Conservation (phyloP, 2,888 invertebrate genomes). For the Desoria tigrina region DNA sequence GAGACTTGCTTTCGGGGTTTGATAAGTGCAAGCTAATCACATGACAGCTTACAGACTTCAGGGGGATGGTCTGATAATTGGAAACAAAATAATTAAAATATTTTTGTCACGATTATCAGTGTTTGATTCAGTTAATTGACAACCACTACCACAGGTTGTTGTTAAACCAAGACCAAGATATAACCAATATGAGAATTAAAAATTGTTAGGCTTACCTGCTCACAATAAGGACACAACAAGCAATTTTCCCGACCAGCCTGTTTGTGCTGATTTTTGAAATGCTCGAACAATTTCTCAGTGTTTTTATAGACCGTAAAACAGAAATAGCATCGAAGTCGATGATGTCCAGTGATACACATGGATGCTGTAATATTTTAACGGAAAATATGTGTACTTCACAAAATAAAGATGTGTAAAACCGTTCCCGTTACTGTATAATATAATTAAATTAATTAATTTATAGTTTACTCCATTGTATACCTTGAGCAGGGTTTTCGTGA, state of each 20-base stretch:
- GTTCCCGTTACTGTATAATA: too few species aligned
- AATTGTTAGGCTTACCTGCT: constrained; percentile 23
- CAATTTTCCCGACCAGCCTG: constrained; percentile 39
- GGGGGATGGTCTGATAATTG: constrained; percentile 30
- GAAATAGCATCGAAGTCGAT: constrained; percentile 46
- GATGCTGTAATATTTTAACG: constrained; percentile 25
- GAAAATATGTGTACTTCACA: too few species aligned
- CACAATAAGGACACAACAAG: constrained; percentile 45
- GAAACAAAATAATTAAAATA: too few species aligned
- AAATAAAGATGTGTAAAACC: background rate
- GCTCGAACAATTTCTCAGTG: constrained; percentile 46
- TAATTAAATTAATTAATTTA: too few species aligned
- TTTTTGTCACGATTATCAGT: too few species aligned
- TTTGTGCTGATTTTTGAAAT: constrained; percentile 39
- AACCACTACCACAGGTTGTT: too few species aligned
- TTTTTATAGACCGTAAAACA: constrained; percentile 45
- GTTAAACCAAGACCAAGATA: too few species aligned
- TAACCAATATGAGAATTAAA: too few species aligned
- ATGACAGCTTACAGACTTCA: constrained; percentile 49
- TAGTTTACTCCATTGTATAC: too few species aligned
- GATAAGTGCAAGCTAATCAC: constrained; percentile 45
- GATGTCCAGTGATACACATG: constrained; percentile 32
- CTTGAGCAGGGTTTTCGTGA: constrained; percentile 8
- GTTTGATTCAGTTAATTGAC: too few species aligned
- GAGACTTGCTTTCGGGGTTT: too few species aligned